Evolutionary conservation across 2,797 vertebrate species (phyloP).

Genomic region (Chiroxiphia lanceolata): DNA sequence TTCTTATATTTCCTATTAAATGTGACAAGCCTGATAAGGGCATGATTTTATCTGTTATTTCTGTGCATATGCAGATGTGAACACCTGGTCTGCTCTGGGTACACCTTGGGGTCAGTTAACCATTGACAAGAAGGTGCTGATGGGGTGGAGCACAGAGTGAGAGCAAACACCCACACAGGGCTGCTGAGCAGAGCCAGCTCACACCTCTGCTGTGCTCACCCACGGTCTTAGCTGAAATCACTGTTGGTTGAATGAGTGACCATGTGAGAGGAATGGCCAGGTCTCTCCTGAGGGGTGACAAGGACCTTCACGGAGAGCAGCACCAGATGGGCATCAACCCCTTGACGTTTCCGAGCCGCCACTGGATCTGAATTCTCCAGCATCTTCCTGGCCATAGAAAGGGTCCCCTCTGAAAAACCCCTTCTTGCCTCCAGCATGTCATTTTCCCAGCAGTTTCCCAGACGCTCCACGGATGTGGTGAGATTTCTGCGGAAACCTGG

Average conservation of each 20-base stretch:
- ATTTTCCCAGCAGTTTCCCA: background rate
- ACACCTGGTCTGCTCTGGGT: background rate
- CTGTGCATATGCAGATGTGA: background rate
- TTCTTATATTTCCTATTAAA: background rate
- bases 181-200: background rate
- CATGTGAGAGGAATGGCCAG: background rate
- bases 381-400: background rate
- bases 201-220: background rate
- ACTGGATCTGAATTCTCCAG: background rate
- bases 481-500: background rate
- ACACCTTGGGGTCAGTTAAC: background rate
- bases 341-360: background rate
- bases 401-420: background rate
- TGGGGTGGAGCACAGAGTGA: fast-evolving
- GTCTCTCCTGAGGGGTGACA: background rate
- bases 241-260: fast-evolving
- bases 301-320: background rate
- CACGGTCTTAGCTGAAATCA: background rate
- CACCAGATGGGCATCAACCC: background rate
- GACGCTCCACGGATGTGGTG: fast-evolving
- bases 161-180: fast-evolving
- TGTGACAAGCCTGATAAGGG: background rate
- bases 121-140: background rate
- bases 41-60: background rate
- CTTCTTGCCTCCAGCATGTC: background rate